Percentiles rank a stretch among this genome's conserved stretches.
Conservation (phyloP, 1,140 invertebrate species). For the Popillia japonica region DNA sequence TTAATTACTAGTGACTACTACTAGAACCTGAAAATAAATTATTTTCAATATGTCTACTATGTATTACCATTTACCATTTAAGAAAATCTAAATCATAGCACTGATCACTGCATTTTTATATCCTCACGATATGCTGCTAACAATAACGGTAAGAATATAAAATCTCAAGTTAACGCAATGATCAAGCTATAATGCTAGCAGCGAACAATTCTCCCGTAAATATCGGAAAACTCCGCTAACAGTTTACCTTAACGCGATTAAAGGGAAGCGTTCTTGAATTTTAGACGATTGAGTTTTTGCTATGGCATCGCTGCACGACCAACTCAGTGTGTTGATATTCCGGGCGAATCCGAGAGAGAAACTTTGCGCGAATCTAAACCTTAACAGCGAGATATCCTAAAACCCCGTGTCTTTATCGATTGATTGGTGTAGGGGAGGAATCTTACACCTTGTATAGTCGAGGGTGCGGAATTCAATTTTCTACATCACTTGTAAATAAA, state of each 20-base stretch:
- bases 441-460: slow-evolving; percentile 52
- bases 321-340: background rate
- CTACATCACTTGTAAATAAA: slow-evolving; percentile 61
- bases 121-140: no score
- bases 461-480: slow-evolving; percentile 60
- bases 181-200: slow-evolving; percentile 34
- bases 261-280: slow-evolving; percentile 27
- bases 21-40: no score
- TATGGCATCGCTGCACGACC: slow-evolving; percentile 23
- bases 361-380: slow-evolving; percentile 31
- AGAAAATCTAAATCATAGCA: no score
- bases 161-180: background rate
- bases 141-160: background rate
- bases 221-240: slow-evolving; percentile 28
- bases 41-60: no score
- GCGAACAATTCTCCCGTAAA: slow-evolving; percentile 10
- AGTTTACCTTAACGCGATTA: slow-evolving; percentile 12
- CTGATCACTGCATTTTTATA: no score
- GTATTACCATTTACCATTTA: no score
- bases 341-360: slow-evolving; percentile 34
- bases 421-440: slow-evolving; percentile 53
- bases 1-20: no score
- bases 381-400: slow-evolving; percentile 35
- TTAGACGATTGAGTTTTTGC: slow-evolving; percentile 47
- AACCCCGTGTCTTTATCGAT: slow-evolving; percentile 52